Evolutionary conservation across 2,797 vertebrate genomes (phyloP), one percentile per base, ranked within the genome.

Genomic region (Podargus strigoides): DNA sequence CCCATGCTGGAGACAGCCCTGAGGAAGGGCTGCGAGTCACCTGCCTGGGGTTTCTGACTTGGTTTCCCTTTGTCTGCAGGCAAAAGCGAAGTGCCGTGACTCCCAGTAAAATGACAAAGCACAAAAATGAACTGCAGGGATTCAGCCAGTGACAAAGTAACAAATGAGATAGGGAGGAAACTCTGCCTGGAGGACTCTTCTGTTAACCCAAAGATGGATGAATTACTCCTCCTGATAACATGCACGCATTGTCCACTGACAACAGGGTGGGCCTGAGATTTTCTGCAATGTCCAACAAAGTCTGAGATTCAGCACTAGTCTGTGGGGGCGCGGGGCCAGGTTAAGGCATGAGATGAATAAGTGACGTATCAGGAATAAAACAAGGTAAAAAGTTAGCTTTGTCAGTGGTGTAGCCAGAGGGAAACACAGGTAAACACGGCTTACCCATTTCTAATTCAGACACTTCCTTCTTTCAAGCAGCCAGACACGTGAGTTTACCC

Each of bases 141-240:
- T 91, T 92, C 89, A 96, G 76, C 37, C 76, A 46, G 55, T 56
- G 76, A 82, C 85, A 70, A 80, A 69, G 58, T 60, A 78, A 90
- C 55, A 44, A 78, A 90, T 37, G 67, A 92, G 39, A 36, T 0
- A 78, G 39, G 53, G 60, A 92, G 46, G 37, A 85, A 84, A 44
- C 28, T 60, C 68, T 86, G 56, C 63, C 59, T 62, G 75, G 19
- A 96, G 49, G 34, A 53, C 52, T 90, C 7, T 42, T 55, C 67
- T 81, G 39, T 30, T 76, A 41, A 73, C 27, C 70, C 7, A 14
- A 63, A 82, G 63, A 39, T 78, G 79, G 63, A 73, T 76, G 28
- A 76, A 73, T 79, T 64, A 46, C 46, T 50, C 36, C 49, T 87
- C 50, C 74, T 44, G 55, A 28, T 32, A 87, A 46, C 5, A 13